Base-by-base conservation (phyloP, 2,888 invertebrate species). In the Tetanocera ferruginea region DNA sequence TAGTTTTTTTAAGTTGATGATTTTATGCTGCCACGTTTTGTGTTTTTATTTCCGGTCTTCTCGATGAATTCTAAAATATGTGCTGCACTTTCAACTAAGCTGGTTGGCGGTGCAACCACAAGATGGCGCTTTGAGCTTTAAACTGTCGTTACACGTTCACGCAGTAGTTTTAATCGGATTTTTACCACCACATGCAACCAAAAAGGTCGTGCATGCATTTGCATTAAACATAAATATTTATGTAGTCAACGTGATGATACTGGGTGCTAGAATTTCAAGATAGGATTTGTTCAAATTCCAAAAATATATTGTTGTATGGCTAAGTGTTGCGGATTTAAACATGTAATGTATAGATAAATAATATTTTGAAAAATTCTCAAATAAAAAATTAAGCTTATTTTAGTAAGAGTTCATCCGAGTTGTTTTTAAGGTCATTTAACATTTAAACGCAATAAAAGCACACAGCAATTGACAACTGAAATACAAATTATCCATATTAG, bases 81-180 rank as follows among this genome's bases (percentile, higher is more conserved):
- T 43, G 60, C 69, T 72, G n/a, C 57, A 72, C 19, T 72, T 17
- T 60, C 19, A 60, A 43, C 34, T 57, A 9, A 23, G 19, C 34
- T 60, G 57, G 72, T 72, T 57, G 25, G 34, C 14, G 37, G 17
- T 37, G 60, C 23, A 55, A 60, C 60, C 60, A 37, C 72, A 75
- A 55, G 67, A 75, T 66, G 75, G 66, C 37, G 55, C 66, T 19
- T 14, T 49, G 25, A 66, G 66, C 73, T 43, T 17, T n/a, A 25
- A 23, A 60, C 17, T 62, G 25, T 49, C 37, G 49, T 57, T 62
- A 62, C 73, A 62, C 62, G 73, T 49, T 73, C 51, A 49, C 25
- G 62, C 43, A 73, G 62, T 62, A 19, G 49, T 62, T 73, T 73
- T 76, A 76, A 76, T 76, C 69, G 76, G 76, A 76, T 67, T 76